Evolutionary conservation across 2,888 invertebrate genomes (phyloP), one percentile per base, ranked within the genome.

Genomic region (Asteroscopus sphinx): DNA sequence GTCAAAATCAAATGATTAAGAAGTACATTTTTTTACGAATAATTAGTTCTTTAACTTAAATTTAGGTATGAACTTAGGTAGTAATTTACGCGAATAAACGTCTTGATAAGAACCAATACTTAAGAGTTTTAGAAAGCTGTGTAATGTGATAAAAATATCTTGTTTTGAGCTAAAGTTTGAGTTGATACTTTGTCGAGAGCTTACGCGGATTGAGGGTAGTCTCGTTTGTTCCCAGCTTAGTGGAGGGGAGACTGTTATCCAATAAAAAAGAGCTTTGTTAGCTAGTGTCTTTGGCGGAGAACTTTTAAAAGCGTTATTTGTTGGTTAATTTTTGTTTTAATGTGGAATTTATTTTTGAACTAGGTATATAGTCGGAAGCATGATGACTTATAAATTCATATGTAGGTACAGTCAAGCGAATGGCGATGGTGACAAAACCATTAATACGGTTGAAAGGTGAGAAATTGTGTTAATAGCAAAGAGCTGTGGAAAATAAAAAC

Each of bases 111-210:
- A 21, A n/a, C n/a, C 30, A 16, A 32, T 35, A 55, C 59, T 58
- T 6, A 49, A 45, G 33, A 68, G 32, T 52, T 33, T 41, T 28
- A 17, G 28, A 70, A 64, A 68, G 25, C 16, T 46, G 0, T 46
- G 0, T 58, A 56, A 47, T 55, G 67, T 33, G 47, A 74, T 42
- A 71, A 63, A 68, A 71, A 73, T 72, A 63, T 62, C 55, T 55
- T 58, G 55, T 65, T 54, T 55, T 51, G 26, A 47, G 48, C 25
- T 55, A 57, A 68, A 72, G 45, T 68, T 72, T 61, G 63, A 59
- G 56, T 44, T 58, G 49, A 49, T 58, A 52, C 60, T 61, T 59
- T 49, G 63, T 36, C n/a, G 42, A 45, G 39, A 44, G 72, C 66
- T 74, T 74, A 74, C 6, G 0, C 13, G 35, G 57, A 61, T 48